Base-by-base conservation (phyloP, 2,113 vertebrate genomes). In the Heliornis fulica region DNA sequence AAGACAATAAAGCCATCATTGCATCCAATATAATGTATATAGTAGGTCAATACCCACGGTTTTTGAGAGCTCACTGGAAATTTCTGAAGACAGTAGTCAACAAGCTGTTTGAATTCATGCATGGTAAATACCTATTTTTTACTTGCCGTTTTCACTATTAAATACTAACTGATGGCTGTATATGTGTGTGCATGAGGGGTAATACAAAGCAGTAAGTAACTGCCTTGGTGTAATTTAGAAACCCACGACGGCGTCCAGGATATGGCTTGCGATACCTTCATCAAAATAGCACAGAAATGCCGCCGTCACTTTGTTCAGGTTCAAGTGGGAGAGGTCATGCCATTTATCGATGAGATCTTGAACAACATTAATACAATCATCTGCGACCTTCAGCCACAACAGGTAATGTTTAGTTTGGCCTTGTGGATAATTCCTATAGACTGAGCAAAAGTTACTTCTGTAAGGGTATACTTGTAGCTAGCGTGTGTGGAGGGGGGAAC, bases 11-110 rank as follows among this genome's bases (percentile, higher is more conserved):
- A 98, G 99, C 99, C 95, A 99, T 99, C 97, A 99, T 99, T 70
- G 99, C 99, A 93, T 99, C 99, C 87, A 99, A 99, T 98, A 99
- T 99, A 94, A 99, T 99, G 99, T 99, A 99, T 76, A 99, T 99
- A 89, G 99, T 99, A 84, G 99, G 99, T 94, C 99, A 99, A 97
- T 99, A 99, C 96, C 99, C 99, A 80, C 98, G 99, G 22, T 99
- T 99, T 94, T 98, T 99, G 96, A 98, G 99, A 97, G 99, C 99
- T 79, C 99, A 99, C 94, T 99, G 99, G 99, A 99, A 99, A 93
- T 99, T 99, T 97, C 98, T 99, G 94, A 99, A 99, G 97, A 99
- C 99, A 6, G 99, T 99, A 23, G 99, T 99, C 95, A 99, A 99
- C 98, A 99, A 99, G 95, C 98, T 99, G 15, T 99, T 99, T 96